phyloP scores from a whole-genome alignment of 2,113 vertebrate species.

The Girardinichthys multiradiatus region DNA sequence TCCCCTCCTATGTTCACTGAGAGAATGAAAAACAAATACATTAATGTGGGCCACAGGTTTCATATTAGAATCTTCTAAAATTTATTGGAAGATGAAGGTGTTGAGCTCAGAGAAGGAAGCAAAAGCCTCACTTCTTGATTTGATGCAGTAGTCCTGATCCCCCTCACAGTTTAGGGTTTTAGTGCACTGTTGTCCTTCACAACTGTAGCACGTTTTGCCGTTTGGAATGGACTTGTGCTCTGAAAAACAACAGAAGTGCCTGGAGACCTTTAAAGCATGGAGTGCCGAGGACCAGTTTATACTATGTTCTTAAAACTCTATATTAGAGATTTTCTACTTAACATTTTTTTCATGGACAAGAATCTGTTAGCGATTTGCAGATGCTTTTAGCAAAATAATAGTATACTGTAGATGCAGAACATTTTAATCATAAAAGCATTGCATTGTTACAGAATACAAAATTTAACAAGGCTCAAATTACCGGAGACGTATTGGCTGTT shows the following conservation, averaged over 20 bases:
- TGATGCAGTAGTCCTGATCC: conserved; percentile 58
- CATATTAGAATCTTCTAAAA: background rate
- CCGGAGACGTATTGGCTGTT: conserved; percentile 23
- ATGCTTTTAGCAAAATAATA: background rate
- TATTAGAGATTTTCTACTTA: background rate
- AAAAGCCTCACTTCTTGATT: conserved; percentile 29
- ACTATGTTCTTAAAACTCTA: background rate
- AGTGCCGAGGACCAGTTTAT: background rate
- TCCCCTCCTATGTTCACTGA: accelerated
- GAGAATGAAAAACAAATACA: background rate
- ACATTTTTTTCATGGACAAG: background rate
- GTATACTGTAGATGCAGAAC: background rate
- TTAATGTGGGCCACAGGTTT: background rate
- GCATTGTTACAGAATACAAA: background rate
- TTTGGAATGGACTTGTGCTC: conserved; percentile 32
- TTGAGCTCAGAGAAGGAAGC: background rate
- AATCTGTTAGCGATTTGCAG: background rate
- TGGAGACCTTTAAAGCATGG: background rate
- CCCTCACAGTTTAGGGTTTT: conserved; percentile 41
- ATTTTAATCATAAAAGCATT: background rate
- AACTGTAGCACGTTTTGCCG: conserved; percentile 62
- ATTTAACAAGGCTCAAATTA: conserved; percentile 21
- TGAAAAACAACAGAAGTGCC: conserved; percentile 6
- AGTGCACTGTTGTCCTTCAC: conserved; percentile 26
- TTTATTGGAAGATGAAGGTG: background rate